phyloP scores from a whole-genome alignment of 2,113 vertebrate species.

The Fregetta grallaria region DNA sequence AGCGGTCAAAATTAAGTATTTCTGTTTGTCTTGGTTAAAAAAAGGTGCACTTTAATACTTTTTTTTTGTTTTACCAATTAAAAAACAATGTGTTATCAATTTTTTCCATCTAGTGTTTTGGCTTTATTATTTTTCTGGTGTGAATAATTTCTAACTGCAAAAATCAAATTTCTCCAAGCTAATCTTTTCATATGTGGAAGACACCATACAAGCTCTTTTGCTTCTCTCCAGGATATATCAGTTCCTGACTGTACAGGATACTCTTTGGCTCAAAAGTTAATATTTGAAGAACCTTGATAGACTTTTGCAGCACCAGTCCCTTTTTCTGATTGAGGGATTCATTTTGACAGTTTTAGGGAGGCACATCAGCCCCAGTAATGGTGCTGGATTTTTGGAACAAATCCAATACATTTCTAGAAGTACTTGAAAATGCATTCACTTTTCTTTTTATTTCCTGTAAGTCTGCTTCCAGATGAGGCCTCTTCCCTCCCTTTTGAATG shows the following conservation, averaged over 20 bases:
- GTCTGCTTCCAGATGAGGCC: not conserved
- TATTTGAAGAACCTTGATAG: not conserved
- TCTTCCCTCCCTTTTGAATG: not conserved
- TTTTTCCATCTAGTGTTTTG: not conserved
- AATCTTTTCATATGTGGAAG: not conserved
- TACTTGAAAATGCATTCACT: not conserved
- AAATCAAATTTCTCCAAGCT: not conserved
- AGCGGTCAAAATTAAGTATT: not conserved
- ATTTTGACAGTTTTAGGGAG: not conserved
- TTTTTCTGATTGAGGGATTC: not conserved
- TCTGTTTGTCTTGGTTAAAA: not conserved
- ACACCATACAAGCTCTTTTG: not conserved
- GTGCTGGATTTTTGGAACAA: not conserved
- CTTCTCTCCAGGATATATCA: not conserved
- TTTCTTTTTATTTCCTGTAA: not conserved
- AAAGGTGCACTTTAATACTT: not conserved
- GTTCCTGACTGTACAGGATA: not conserved
- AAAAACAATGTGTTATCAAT: not conserved
- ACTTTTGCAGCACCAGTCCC: not conserved
- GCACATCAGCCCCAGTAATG: not conserved
- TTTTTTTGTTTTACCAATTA: not conserved
- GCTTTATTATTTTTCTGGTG: not conserved
- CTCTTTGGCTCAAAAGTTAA: not conserved
- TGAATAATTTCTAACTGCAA: not conserved
- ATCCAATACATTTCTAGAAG: not conserved